A percentile compares a stretch with the other conserved stretches of the same genome.
Evolutionary conservation across 1,140 invertebrate genomes (phyloP).

Genomic region (Orchesella cincta): DNA sequence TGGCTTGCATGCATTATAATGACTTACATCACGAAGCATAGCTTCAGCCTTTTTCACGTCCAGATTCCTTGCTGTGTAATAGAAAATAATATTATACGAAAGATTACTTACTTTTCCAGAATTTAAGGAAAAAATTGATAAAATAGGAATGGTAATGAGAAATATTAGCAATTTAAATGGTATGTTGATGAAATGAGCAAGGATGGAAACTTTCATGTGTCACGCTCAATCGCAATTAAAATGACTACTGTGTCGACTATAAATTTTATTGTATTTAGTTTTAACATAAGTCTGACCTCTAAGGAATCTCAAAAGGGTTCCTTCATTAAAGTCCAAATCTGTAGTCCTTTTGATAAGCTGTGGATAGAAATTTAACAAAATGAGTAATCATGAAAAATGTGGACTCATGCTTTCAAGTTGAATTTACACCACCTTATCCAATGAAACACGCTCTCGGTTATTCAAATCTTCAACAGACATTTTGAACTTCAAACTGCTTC

Average conservation of each 20-base stretch:
- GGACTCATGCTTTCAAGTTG: not conserved
- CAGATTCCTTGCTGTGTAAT: slow-evolving; percentile 30
- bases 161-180: too few relatives aligned
- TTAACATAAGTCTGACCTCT: too few relatives aligned
- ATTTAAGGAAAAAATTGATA: too few relatives aligned
- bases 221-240: too few relatives aligned
- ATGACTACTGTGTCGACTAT: too few relatives aligned
- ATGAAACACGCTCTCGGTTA: not conserved
- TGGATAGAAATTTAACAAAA: not conserved
- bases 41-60: slow-evolving; percentile 36
- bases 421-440: not conserved
- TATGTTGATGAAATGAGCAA: too few relatives aligned
- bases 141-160: too few relatives aligned
- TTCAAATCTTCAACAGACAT: not conserved
- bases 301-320: slow-evolving; percentile 21
- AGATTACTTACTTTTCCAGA: too few relatives aligned
- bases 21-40: slow-evolving; percentile 33
- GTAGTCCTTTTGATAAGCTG: slow-evolving; percentile 20
- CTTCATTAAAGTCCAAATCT: slow-evolving; percentile 30
- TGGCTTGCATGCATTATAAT: too few relatives aligned
- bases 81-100: not conserved
- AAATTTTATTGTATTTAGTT: too few relatives aligned
- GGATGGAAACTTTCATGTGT: not conserved
- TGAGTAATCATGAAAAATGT: not conserved
- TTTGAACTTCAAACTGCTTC: too few relatives aligned